phyloP scores from a whole-genome alignment of 1,140 invertebrate genomes.

The Drosophila simulans region DNA sequence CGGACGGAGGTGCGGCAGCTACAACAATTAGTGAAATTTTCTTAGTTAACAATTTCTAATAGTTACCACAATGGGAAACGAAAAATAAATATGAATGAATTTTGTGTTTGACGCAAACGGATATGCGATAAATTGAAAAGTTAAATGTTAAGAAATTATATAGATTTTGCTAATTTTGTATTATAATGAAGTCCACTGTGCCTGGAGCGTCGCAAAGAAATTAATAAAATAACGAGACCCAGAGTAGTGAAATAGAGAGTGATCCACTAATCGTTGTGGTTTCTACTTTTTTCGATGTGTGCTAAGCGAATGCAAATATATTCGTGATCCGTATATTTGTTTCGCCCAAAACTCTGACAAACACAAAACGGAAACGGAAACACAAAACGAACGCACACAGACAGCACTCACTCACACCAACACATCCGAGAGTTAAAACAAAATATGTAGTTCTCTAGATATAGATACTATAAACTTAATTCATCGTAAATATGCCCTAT shows the following conservation, averaged over 20 bases:
- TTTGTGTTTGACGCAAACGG: conserved; percentile 46
- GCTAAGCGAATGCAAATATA: conserved; percentile 51
- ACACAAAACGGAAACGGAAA: conserved; percentile 51
- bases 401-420: conserved; percentile 23
- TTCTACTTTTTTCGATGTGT: conserved; percentile 55
- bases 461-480: conserved; percentile 53
- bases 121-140: conserved; percentile 28
- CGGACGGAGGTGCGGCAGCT: conserved; percentile 40
- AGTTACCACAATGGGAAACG: conserved; percentile 40
- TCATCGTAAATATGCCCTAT: conserved; percentile 63
- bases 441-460: conserved; percentile 61
- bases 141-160: conserved; percentile 38
- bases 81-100: conserved; percentile 43
- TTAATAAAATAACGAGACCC: conserved; percentile 25
- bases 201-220: conserved; percentile 18
- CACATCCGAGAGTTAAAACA: conserved; percentile 38
- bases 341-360: conserved; percentile 31
- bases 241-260: conserved; percentile 22
- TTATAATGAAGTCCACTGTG: conserved; percentile 35
- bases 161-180: conserved; percentile 50
- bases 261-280: conserved; percentile 17
- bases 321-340: conserved; percentile 36
- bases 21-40: conserved; percentile 75
- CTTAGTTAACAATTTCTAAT: conserved; percentile 71
- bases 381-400: conserved; percentile 52